Conservation (phyloP, 2,797 vertebrate genomes). For the Pyrocephalus nanus region DNA sequence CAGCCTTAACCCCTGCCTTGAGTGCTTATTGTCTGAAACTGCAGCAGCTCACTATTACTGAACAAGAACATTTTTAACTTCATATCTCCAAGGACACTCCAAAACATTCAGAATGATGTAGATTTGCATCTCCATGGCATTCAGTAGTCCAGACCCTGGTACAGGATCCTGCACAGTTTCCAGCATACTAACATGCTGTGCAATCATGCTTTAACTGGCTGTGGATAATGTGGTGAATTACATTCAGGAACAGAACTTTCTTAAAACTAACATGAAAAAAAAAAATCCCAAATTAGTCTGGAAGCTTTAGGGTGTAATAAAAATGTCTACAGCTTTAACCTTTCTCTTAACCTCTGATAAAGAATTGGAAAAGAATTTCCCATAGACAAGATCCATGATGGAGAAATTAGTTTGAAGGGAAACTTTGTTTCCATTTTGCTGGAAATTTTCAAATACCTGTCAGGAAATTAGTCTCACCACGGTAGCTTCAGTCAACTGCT, state of each 20-base stretch:
- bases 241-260: neutral
- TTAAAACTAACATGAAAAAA: neutral
- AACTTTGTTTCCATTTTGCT: neutral
- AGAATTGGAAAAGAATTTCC: neutral
- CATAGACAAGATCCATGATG: neutral
- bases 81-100: neutral
- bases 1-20: neutral
- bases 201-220: neutral
- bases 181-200: rapidly evolving
- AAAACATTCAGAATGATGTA: neutral
- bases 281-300: neutral
- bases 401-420: neutral
- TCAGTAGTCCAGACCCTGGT: neutral
- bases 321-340: neutral
- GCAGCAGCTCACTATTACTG: neutral
- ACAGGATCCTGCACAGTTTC: neutral
- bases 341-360: neutral
- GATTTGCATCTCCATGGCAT: neutral
- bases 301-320: neutral
- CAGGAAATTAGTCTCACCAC: neutral
- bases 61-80: neutral
- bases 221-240: neutral
- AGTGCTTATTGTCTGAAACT: neutral
- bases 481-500: neutral
- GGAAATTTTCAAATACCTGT: neutral